These are phyloP conservation scores for Patella ulyssiponensis DNA, from an alignment of 2,888 invertebrate species.

Conservation along the genomic window DNA sequence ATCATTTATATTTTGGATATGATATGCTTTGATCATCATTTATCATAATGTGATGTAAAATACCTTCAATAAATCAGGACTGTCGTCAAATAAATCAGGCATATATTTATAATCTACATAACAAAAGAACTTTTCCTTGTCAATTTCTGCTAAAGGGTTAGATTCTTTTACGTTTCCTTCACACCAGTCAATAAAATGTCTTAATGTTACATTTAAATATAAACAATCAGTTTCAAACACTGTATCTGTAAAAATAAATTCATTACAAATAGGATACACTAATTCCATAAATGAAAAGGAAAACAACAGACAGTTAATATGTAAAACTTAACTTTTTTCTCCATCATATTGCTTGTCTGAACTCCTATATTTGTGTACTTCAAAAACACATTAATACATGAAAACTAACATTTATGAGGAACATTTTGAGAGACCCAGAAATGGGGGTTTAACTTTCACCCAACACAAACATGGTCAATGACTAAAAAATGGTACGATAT, in stretches of 20 bases:
- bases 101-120: conserved; percentile 91
- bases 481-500: too few species aligned
- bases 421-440: too few species aligned
- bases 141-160: conserved; percentile 57
- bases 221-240: conserved; percentile 86
- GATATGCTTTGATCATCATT: too few species aligned
- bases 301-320: too few species aligned
- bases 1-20: too few species aligned
- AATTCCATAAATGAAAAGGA: not conserved
- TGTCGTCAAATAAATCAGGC: conserved; percentile 78
- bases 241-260: conserved; percentile 40
- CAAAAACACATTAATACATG: too few species aligned
- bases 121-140: conserved; percentile 77
- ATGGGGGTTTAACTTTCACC: too few species aligned
- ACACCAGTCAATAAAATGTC: conserved; percentile 77
- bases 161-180: conserved; percentile 31
- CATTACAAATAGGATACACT: not conserved
- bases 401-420: too few species aligned
- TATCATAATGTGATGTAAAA: conserved; percentile 20
- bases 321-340: too few species aligned
- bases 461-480: too few species aligned
- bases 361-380: too few species aligned
- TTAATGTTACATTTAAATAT: conserved; percentile 77
- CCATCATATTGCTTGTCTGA: too few species aligned
- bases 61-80: conserved; percentile 78